Evolutionary conservation across 2,888 invertebrate genomes (phyloP).

Genomic region (Taenaris catops): DNA sequence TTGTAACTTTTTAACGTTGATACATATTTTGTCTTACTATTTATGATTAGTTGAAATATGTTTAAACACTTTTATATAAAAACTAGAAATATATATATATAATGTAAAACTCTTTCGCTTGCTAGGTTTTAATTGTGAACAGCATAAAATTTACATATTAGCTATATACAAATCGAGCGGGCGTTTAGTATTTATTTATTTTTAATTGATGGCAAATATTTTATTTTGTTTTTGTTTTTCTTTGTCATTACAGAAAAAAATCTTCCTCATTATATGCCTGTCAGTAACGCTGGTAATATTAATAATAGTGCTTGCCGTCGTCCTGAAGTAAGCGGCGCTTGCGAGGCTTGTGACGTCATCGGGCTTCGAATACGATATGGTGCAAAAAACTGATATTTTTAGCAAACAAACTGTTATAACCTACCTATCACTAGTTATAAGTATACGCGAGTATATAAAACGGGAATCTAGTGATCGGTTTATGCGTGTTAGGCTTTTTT

Average conservation of each 20-base stretch:
- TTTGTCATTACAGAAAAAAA: slow-evolving; percentile 91
- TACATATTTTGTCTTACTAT: too few relatives aligned
- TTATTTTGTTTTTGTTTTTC: slow-evolving; percentile 74
- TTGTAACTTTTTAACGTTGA: too few relatives aligned
- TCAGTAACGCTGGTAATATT: slow-evolving; percentile 87
- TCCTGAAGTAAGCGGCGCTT: slow-evolving; percentile 43
- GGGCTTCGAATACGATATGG: slow-evolving; percentile 19
- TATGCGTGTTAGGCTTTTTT: slow-evolving; percentile 7
- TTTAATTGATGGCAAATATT: slow-evolving; percentile 28
- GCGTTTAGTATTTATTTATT: slow-evolving; percentile 1
- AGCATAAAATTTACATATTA: too few relatives aligned
- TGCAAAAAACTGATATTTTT: slow-evolving; percentile 24
- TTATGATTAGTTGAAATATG: too few relatives aligned
- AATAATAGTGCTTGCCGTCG: slow-evolving; percentile 83
- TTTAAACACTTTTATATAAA: too few relatives aligned
- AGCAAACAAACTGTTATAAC: slow-evolving; percentile 16
- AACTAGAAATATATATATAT: too few relatives aligned
- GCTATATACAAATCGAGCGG: too few relatives aligned
- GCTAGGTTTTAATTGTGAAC: too few relatives aligned
- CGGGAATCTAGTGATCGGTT: slow-evolving; percentile 4
- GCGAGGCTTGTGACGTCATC: slow-evolving; percentile 37
- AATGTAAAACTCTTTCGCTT: too few relatives aligned
- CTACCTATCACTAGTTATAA: slow-evolving; percentile 19
- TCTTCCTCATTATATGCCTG: slow-evolving; percentile 93
- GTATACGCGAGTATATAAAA: slow-evolving; percentile 7